Evolutionary conservation across 2,113 vertebrate species (phyloP).

Genomic region (Colossoma macropomum): DNA sequence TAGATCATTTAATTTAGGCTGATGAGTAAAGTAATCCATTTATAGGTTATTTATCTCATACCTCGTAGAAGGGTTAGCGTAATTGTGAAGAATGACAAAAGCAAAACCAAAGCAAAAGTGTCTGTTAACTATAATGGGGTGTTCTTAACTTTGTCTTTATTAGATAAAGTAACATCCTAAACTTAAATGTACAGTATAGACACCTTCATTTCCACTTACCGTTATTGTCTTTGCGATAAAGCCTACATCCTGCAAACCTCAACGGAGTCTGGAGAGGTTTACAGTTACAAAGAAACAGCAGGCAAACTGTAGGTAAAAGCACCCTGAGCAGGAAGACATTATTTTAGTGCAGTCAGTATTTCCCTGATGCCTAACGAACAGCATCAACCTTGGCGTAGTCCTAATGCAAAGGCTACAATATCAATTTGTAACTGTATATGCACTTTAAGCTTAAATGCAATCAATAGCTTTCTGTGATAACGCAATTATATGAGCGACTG

Average conservation of each 20-base stretch:
- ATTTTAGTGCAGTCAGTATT: slow-evolving; percentile 34
- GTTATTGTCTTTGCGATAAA: slow-evolving; percentile 9
- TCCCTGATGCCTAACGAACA: slow-evolving; percentile 39
- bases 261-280: slow-evolving; percentile 3
- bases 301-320: slow-evolving; percentile 9
- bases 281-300: slow-evolving; percentile 14
- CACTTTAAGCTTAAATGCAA: slow-evolving; percentile 60
- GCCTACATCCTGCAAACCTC: slow-evolving; percentile 18
- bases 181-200: slow-evolving; percentile 6
- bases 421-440: slow-evolving; percentile 58
- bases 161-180: slow-evolving; percentile 24
- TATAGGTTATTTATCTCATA: neutral
- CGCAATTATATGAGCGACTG: slow-evolving; percentile 52
- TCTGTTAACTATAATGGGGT: neutral
- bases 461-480: slow-evolving; percentile 64
- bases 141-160: neutral
- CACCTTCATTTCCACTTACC: slow-evolving; percentile 24
- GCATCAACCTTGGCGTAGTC: slow-evolving; percentile 47
- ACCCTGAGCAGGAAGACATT: slow-evolving; percentile 26
- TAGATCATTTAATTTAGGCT: neutral
- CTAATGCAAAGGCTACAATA: slow-evolving; percentile 48
- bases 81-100: neutral
- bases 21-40: slow-evolving; percentile 8
- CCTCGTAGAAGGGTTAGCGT: neutral
- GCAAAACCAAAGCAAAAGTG: slow-evolving; percentile 8